phyloP scores from a whole-genome alignment of 2,113 vertebrate species.

The Trichechus manatus region DNA sequence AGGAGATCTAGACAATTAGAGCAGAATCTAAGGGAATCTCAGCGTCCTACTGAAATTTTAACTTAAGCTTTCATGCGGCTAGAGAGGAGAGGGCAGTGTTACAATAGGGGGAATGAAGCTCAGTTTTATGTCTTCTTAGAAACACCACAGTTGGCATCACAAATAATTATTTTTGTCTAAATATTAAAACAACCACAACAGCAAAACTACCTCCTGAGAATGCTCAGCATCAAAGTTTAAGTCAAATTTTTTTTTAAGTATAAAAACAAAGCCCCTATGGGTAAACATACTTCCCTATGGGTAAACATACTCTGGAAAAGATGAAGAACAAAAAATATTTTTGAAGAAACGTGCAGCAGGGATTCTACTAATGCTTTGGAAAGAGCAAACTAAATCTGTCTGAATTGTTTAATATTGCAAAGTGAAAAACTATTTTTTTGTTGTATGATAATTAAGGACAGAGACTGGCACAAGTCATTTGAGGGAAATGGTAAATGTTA shows the following conservation, averaged over 20 bases:
- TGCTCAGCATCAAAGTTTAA: slow-evolving; percentile 39
- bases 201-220: neutral
- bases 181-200: neutral
- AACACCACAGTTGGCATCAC: neutral
- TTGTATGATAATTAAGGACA: slow-evolving; percentile 55
- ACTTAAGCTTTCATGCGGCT: neutral
- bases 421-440: slow-evolving; percentile 16
- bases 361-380: slow-evolving; percentile 59
- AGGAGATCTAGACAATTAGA: neutral
- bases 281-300: slow-evolving; percentile 54
- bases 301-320: slow-evolving; percentile 65
- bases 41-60: neutral
- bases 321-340: slow-evolving; percentile 80
- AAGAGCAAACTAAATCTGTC: slow-evolving; percentile 55
- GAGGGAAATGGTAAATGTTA: slow-evolving; percentile 55
- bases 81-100: neutral
- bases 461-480: slow-evolving; percentile 20
- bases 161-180: slow-evolving; percentile 48
- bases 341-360: slow-evolving; percentile 68
- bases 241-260: slow-evolving; percentile 38
- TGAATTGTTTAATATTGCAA: neutral
- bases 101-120: neutral
- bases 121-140: neutral
- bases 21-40: neutral
- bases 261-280: slow-evolving; percentile 34